Base-by-base conservation (phyloP, 2,113 vertebrate genomes). In the Misgurnus anguillicaudatus region DNA sequence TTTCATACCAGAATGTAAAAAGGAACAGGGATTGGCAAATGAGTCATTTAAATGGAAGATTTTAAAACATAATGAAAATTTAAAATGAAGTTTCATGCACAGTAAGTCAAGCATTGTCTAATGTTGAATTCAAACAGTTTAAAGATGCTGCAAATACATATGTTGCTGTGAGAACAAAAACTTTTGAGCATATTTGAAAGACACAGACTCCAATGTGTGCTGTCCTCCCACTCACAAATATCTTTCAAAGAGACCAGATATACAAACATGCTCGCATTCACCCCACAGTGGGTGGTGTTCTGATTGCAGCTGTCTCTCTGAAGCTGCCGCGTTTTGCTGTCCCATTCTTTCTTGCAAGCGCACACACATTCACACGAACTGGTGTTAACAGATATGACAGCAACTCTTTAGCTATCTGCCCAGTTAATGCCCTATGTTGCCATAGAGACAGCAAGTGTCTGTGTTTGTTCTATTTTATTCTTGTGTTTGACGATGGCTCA, bases 391-490 rank as follows among this genome's bases (percentile, higher is more conserved):
- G 31, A 4, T 68, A 2, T 57, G 0, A 16, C 76, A 8, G 45
- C 48, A 1, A 36, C 45, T 45, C 36, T 61, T 60, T 53, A 65
- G 38, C n/a, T 47, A 11, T 48, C 39, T 55, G 74, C 21, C 3
- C 62, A 83, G 36, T 21, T 47, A 31, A n/a, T 60, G 42, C 51
- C 4, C 21, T 41, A 14, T 19, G 87, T 88, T 86, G 71, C 84
- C 73, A 87, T 90, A 78, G 89, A 79, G 84, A 90, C 80, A 1
- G 36, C 47, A 10, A 41, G 21, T 61, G 11, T 48, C 48, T 69
- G 47, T 68, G n/a, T 31, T 31, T 31, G 24, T 31, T 31, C 24
- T 31, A 24, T 42, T 62, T 62, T 4, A 69, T 48, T n/a, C 16
- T 17, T 6, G 14, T 9, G 5, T 31, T 31, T 31, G 24, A 53